phyloP scores from a whole-genome alignment of 2,888 invertebrate genomes.

The Piscicola geometra region DNA sequence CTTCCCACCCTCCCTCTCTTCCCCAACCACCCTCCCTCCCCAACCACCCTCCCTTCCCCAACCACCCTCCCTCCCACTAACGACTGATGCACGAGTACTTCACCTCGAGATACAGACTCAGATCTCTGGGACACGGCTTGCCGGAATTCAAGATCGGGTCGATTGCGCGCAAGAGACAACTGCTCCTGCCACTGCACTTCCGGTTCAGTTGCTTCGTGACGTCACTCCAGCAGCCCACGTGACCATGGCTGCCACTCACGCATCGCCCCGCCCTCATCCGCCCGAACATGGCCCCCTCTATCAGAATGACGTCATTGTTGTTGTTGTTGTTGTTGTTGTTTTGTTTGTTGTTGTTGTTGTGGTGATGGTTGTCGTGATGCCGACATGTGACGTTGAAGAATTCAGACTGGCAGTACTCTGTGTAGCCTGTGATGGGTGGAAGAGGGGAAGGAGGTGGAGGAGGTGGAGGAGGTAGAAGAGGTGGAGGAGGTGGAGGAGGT shows the following conservation, averaged over 20 bases:
- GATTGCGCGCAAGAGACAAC: conserved; percentile 39
- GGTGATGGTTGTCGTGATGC: conserved; percentile 1
- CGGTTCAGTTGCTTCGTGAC: conserved; percentile 39
- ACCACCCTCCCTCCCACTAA: no score
- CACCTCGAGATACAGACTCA: conserved; percentile 41
- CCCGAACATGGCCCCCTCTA: conserved; percentile 39
- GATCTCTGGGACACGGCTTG: conserved; percentile 40
- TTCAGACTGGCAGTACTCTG: conserved; percentile 36
- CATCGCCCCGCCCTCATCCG: conserved; percentile 41
- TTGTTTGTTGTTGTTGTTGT: no score
- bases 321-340: conserved; percentile 14
- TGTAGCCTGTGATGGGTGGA: not conserved
- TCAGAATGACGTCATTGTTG: conserved; percentile 38
- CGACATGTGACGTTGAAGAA: conserved; percentile 35
- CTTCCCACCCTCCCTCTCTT: no score
- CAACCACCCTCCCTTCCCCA: no score
- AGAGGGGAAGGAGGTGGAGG: not conserved
- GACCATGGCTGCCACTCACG: conserved; percentile 40
- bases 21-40: no score
- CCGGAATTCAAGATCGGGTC: conserved; percentile 38
- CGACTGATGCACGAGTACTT: conserved; percentile 39
- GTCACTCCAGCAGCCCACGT: conserved; percentile 41
- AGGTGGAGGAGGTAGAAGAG: not conserved
- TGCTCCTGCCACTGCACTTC: conserved; percentile 38
- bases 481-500: not conserved